Base-by-base conservation (phyloP, 1,140 invertebrate species). In the Drosophila leontia region DNA sequence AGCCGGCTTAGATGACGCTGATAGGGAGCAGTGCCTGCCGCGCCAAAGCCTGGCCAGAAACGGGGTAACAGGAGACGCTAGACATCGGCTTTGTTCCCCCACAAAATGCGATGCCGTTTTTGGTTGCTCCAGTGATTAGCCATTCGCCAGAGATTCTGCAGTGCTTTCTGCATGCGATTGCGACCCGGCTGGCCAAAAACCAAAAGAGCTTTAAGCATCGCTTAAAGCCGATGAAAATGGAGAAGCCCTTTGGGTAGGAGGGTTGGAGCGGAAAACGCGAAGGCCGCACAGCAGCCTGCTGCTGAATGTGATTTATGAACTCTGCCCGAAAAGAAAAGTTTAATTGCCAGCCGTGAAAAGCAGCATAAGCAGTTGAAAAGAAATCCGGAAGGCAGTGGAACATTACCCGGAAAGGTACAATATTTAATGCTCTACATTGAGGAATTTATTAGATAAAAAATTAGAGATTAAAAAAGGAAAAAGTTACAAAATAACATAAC, bases 261-360 rank as follows among this genome's bases (percentile, higher is more conserved):
- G 45, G 3, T 32, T n/a, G 41, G 17, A 39, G 65, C 11, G 42
- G 44, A 19, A 32, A 50, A 26, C 35, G 44, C 26, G 51, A 56
- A 63, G 68, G 37, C 44, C 56, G n/a, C 45, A 9, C 26, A 29
- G 34, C 60, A 60, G 84, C 80, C 83, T 84, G 80, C 69, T 75
- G 62, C 71, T 91, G 85, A 90, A 85, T 91, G 85, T 90, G 85
- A 90, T 90, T 90, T 90, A 90, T 90, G 85, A 90, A 90, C 85
- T 90, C 71, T 67, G 70, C 41, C 71, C 70, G 75, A 78, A 74
- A 85, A 84, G 86, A 90, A 88, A 90, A 90, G 85, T 90, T 90
- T 90, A 90, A 90, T 90, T 91, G 86, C 86, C 85, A 85, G 78
- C 78, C 86, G 86, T 85, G 85, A 86, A 90, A 88, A 82, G 75